Evolutionary conservation across 2,113 vertebrate species (phyloP).

Genomic region (Ageneiosus marmoratus): DNA sequence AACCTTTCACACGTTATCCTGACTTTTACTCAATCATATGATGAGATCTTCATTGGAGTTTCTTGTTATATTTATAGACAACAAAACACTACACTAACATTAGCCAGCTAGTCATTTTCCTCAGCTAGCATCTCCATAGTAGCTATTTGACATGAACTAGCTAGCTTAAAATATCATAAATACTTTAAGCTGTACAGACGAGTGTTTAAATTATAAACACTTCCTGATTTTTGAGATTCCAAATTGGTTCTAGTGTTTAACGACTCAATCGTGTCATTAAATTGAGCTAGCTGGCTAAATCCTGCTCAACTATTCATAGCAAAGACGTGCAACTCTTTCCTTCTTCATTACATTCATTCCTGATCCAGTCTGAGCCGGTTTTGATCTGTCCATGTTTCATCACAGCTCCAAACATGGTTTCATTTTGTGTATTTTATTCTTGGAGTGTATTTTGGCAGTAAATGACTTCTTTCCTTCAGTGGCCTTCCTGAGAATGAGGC

Average conservation of each 20-base stretch:
- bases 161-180: background rate
- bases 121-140: background rate
- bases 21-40: too few relatives aligned
- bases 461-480: background rate
- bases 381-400: background rate
- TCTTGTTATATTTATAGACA: background rate
- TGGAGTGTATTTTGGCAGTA: background rate
- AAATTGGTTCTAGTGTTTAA: background rate
- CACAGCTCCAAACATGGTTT: background rate
- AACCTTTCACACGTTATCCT: too few relatives aligned
- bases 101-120: background rate
- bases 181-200: background rate
- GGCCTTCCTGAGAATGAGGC: slow-evolving; percentile 8
- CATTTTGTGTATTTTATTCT: background rate
- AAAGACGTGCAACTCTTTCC: background rate
- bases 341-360: background rate
- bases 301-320: background rate
- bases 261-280: too few relatives aligned
- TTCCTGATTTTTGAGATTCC: background rate
- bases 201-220: background rate
- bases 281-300: background rate
- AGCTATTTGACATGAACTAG: background rate
- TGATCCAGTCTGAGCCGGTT: background rate
- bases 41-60: background rate
- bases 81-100: background rate